Evolutionary conservation across 1,140 invertebrate genomes (phyloP).

Genomic region (Hermetia illucens): DNA sequence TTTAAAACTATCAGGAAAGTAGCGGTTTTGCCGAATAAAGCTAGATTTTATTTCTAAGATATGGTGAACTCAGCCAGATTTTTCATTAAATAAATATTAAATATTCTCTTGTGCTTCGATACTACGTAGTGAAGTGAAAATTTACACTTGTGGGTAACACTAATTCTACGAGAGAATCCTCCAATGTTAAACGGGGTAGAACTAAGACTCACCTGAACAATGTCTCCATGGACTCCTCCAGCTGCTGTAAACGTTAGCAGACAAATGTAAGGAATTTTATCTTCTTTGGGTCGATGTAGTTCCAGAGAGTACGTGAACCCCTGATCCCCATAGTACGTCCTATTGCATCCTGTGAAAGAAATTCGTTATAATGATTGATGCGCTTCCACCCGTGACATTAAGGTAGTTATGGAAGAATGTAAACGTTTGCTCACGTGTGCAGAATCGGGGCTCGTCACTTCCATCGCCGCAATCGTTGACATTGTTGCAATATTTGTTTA

Average conservation of each 20-base stretch:
- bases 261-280: slow-evolving; percentile 70
- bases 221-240: slow-evolving; percentile 66
- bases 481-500: slow-evolving; percentile 70
- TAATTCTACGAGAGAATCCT: too few relatives aligned
- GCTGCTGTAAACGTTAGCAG: slow-evolving; percentile 72
- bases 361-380: slow-evolving; percentile 12
- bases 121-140: too few relatives aligned
- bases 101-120: too few relatives aligned
- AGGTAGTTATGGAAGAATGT: neutral
- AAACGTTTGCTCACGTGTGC: slow-evolving; percentile 59
- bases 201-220: slow-evolving; percentile 53
- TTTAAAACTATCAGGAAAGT: too few relatives aligned
- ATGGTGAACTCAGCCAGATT: too few relatives aligned
- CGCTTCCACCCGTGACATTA: neutral
- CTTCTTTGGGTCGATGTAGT: slow-evolving; percentile 63
- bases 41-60: too few relatives aligned
- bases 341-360: slow-evolving; percentile 57
- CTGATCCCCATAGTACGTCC: slow-evolving; percentile 71
- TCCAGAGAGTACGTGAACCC: slow-evolving; percentile 69
- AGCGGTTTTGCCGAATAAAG: too few relatives aligned
- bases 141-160: too few relatives aligned
- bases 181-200: neutral
- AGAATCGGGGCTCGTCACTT: slow-evolving; percentile 70
- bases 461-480: slow-evolving; percentile 72
- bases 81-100: too few relatives aligned